Conservation (phyloP, 2,113 vertebrate genomes). For the Coturnix japonica region DNA sequence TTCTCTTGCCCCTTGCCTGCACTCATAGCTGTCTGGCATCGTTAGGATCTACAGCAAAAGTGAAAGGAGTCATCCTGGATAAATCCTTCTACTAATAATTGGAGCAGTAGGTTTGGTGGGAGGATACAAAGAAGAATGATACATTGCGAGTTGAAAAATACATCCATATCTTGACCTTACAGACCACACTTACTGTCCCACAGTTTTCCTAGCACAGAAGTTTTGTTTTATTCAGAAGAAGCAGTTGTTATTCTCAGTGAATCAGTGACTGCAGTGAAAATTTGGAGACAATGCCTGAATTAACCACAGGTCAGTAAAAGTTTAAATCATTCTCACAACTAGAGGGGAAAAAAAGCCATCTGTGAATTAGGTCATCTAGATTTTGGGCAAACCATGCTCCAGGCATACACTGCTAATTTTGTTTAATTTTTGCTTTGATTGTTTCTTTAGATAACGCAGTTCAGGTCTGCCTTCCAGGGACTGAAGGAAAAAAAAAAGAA, state of each 20-base stretch:
- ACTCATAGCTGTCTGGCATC: background rate
- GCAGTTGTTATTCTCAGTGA: background rate
- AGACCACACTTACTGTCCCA: background rate
- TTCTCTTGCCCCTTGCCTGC: background rate
- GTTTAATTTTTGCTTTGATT: constrained; percentile 51
- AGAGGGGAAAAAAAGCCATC: constrained; percentile 20
- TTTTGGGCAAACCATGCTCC: background rate
- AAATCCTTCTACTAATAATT: background rate
- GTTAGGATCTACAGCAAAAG: background rate
- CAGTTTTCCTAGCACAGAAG: background rate
- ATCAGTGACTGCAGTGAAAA: background rate
- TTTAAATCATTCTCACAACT: constrained; percentile 28
- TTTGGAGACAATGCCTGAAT: constrained; percentile 17
- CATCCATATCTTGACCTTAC: background rate
- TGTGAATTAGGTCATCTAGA: constrained; percentile 23
- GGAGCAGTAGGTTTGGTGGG: background rate
- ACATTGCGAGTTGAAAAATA: background rate
- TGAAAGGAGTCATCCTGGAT: background rate
- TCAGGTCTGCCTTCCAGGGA: constrained; percentile 35
- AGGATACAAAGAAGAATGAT: background rate
- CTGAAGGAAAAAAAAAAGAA: background rate
- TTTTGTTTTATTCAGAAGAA: background rate
- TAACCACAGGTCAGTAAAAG: constrained; percentile 21
- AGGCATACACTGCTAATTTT: background rate
- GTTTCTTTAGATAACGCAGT: constrained; percentile 37